Base-by-base conservation (phyloP, 2,113 vertebrate species). In the Paraplagusia blochii region DNA sequence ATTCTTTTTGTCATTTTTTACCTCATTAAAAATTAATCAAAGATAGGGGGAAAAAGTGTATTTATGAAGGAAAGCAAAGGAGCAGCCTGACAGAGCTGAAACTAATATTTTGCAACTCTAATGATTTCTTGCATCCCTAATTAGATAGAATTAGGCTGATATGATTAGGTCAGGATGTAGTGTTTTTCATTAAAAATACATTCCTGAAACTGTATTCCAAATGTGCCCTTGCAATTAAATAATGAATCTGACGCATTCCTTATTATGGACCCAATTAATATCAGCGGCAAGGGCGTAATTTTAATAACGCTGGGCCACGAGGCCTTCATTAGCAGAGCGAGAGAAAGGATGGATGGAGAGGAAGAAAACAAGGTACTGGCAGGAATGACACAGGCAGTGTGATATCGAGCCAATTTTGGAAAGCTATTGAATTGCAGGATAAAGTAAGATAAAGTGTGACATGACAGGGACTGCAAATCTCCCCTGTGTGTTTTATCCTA, bases 91-190 rank as follows among this genome's bases (percentile, higher is more conserved):
- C 93, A 91, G 90, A 95, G 90, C 91, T 92, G 93, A 93, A 95
- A 93, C 93, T 96, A 97, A 98, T 96, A 97, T 98, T 99, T 99
- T 95, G 93, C 94, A 96, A 97, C 92, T 94, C 90, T 97, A 97
- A 97, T 97, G 94, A 94, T 95, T 96, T 96, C 96, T 94, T 97
- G 94, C 94, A 98, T 98, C 90, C 89, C 93, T 99, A 98, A 99
- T 99, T 97, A 96, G 95, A 95, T 96, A 94, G 92, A 93, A 94
- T 93, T 95, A 95, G 93, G 94, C 96, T 97, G 94, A 97, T 97
- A 94, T 94, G 95, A 99, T 97, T 97, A 98, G 95, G 93, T 95
- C 95, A 96, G 93, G 93, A 98, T 95, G 90, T 95, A 94, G 94
- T 95, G 94, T 95, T 97, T 95, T 97, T 95, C 94, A 98, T 99